Conservation (phyloP, 2,888 invertebrate genomes). For the Plusia festucae region DNA sequence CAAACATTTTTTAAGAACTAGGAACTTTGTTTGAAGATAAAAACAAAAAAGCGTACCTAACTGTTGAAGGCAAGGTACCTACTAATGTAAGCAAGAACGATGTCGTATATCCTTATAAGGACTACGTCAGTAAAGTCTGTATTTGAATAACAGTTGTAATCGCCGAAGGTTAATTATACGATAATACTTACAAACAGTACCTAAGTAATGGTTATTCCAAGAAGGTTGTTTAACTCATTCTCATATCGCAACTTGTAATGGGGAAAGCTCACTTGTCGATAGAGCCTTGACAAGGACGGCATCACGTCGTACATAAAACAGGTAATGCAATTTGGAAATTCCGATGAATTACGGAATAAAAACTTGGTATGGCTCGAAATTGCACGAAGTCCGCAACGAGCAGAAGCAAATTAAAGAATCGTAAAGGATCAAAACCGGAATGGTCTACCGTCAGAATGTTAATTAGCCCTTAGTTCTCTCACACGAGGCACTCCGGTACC, state of each 20-base stretch:
- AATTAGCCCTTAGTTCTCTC: slow-evolving; percentile 64
- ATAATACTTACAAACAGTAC: slow-evolving; percentile 9
- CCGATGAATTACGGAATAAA: slow-evolving; percentile 27
- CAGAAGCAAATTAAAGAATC: slow-evolving; percentile 46
- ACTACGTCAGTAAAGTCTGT: background rate
- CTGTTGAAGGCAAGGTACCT: background rate
- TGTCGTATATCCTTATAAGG: slow-evolving; percentile 4
- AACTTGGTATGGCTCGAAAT: slow-evolving; percentile 25
- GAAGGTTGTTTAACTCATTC: slow-evolving; percentile 16
- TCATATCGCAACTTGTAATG: slow-evolving; percentile 24
- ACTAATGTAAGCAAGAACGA: background rate
- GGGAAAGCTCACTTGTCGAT: slow-evolving; percentile 2
- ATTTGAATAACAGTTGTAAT: background rate
- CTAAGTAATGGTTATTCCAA: slow-evolving; percentile 26
- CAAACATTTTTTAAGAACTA: too few species aligned
- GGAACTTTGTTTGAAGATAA: too few species aligned
- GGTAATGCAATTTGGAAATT: slow-evolving; percentile 27
- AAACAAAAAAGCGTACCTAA: slow-evolving; percentile 1
- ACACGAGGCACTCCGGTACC: slow-evolving; percentile 66
- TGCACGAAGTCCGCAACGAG: slow-evolving; percentile 19
- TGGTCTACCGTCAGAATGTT: slow-evolving; percentile 59
- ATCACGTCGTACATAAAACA: slow-evolving; percentile 12
- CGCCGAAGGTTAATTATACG: background rate
- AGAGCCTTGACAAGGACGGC: slow-evolving; percentile 48
- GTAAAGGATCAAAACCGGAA: slow-evolving; percentile 57